Percentiles rank a stretch among this genome's conserved stretches.
Conservation (phyloP, 1,140 invertebrate species). For the Eufriesea mexicana region DNA sequence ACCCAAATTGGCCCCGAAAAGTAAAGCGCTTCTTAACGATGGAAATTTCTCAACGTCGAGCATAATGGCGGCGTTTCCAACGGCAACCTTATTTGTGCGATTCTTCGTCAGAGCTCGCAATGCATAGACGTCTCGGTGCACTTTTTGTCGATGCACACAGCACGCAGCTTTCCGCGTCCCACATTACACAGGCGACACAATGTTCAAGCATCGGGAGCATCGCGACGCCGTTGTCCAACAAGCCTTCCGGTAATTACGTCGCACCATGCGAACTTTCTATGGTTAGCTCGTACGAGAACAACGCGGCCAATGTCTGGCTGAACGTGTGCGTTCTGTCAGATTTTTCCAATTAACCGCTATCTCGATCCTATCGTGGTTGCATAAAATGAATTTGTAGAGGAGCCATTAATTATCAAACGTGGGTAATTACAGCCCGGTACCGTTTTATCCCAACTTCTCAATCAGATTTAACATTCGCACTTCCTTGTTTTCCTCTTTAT, state of each 20-base stretch:
- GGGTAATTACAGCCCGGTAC: too few species aligned
- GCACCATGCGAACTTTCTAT: conserved; percentile 15
- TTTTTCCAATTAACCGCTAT: not conserved
- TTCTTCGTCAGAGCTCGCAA: not conserved
- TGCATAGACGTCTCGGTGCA: not conserved
- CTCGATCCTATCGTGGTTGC: not conserved
- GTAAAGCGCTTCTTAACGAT: not conserved
- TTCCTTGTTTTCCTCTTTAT: too few species aligned
- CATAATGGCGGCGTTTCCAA: not conserved
- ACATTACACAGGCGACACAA: conserved; percentile 2
- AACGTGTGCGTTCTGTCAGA: not conserved
- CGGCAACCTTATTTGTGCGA: not conserved
- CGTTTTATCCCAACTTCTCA: too few species aligned
- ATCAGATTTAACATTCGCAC: too few species aligned
- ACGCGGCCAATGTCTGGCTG: not conserved
- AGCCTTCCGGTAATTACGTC: conserved; percentile 43
- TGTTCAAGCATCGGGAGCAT: conserved; percentile 20
- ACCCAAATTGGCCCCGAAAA: not conserved
- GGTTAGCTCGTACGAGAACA: not conserved
- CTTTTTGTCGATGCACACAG: conserved; percentile 7
- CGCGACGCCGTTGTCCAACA: conserved; percentile 27
- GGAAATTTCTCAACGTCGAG: not conserved
- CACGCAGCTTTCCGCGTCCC: not conserved
- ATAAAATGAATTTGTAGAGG: not conserved
- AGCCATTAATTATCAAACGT: not conserved